phyloP scores from a whole-genome alignment of 2,113 vertebrate genomes.

The Elaphurus davidianus region DNA sequence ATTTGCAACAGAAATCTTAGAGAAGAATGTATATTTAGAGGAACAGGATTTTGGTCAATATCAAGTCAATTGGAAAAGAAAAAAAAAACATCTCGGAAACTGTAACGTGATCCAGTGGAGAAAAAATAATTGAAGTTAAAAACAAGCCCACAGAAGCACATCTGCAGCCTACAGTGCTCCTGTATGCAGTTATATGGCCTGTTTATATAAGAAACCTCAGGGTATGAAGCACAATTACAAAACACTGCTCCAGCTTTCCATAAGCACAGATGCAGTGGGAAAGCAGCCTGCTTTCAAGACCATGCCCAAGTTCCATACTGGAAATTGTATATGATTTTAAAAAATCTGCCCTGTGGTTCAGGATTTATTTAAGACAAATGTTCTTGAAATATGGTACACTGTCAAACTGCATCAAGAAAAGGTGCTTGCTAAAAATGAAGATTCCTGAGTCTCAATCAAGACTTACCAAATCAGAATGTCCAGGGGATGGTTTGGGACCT shows the following conservation, averaged over 20 bases:
- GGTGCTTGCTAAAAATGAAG: background rate
- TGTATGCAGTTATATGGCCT: background rate
- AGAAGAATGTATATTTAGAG: conserved; percentile 32
- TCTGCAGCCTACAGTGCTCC: background rate
- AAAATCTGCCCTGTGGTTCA: conserved; percentile 11
- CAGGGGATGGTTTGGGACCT: background rate
- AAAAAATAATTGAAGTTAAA: conserved; percentile 32
- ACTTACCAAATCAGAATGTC: background rate
- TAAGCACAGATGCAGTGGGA: conserved; percentile 8
- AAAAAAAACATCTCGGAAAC: conserved; percentile 24
- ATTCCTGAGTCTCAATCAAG: background rate
- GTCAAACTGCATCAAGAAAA: background rate
- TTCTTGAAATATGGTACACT: background rate
- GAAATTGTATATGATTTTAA: background rate
- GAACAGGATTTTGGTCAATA: conserved; percentile 44
- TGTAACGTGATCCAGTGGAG: background rate
- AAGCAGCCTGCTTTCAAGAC: background rate
- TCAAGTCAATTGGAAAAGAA: conserved; percentile 40
- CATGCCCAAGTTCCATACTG: background rate
- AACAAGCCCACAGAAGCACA: background rate
- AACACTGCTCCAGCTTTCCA: conserved; percentile 36
- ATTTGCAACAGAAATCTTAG: conserved; percentile 32
- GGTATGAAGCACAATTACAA: conserved; percentile 21
- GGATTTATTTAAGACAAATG: background rate
- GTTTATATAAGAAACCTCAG: conserved; percentile 46